Percentiles rank a stretch among this genome's conserved stretches.
Conservation (phyloP, 2,888 invertebrate genomes). For the Portevinia maculata region DNA sequence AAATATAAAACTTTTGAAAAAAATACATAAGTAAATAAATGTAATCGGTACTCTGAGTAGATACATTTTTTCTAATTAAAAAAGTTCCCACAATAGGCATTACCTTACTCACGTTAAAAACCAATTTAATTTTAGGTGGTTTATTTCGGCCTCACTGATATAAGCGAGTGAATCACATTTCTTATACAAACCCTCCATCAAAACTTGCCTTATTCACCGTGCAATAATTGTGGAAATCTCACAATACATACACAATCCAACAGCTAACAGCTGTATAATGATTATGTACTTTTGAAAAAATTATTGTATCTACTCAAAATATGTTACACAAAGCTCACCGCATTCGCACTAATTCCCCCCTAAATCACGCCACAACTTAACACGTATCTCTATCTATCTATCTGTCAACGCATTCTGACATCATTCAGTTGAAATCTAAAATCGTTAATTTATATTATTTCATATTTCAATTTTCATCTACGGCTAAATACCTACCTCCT, state of each 20-base stretch:
- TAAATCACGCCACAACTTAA: conserved; percentile 7
- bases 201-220: too few species aligned
- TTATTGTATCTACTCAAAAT: conserved; percentile 2
- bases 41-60: too few species aligned
- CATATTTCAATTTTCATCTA: conserved; percentile 41
- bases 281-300: background rate
- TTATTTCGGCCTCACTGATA: too few species aligned
- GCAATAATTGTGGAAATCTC: background rate
- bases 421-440: conserved; percentile 35
- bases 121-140: too few species aligned
- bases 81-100: too few species aligned
- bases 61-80: too few species aligned
- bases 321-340: conserved; percentile 5
- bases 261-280: background rate
- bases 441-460: conserved; percentile 57
- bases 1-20: too few species aligned
- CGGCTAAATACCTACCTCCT: conserved; percentile 8
- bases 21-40: too few species aligned
- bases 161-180: too few species aligned
- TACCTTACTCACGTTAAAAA: too few species aligned
- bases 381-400: conserved; percentile 5
- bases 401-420: conserved; percentile 19
- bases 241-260: background rate
- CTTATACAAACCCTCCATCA: too few species aligned
- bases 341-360: background rate